Conservation (phyloP, 1,140 invertebrate genomes). For the Theocolax elegans region DNA sequence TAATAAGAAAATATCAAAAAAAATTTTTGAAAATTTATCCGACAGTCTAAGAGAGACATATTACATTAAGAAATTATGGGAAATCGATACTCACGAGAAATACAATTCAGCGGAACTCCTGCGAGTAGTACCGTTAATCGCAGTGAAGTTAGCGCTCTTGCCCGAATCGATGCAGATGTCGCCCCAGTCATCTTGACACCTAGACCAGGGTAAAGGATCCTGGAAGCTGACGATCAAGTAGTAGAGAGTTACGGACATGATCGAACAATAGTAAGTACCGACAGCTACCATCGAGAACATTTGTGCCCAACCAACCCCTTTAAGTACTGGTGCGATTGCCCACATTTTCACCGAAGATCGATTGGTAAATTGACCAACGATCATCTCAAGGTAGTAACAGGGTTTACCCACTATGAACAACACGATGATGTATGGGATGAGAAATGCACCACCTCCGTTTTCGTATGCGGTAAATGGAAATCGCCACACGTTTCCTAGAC, state of each 20-base stretch:
- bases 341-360: constrained; percentile 79
- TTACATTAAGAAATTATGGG: too few species aligned
- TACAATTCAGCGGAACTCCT: constrained; percentile 72
- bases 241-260: constrained; percentile 83
- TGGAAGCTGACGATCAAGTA: constrained; percentile 79
- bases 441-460: constrained; percentile 86
- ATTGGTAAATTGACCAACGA: constrained; percentile 84
- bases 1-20: too few species aligned
- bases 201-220: constrained; percentile 74
- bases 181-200: constrained; percentile 75
- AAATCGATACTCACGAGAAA: constrained; percentile 67
- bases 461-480: constrained; percentile 89
- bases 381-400: constrained; percentile 91
- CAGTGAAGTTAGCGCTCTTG: constrained; percentile 55
- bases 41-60: too few species aligned
- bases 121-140: constrained; percentile 48
- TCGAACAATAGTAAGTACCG: constrained; percentile 82
- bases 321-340: constrained; percentile 68
- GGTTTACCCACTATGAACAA: constrained; percentile 88
- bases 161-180: constrained; percentile 58
- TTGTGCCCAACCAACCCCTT: constrained; percentile 85
- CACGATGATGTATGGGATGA: constrained; percentile 89
- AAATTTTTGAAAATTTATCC: too few species aligned
- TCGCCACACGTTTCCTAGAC: constrained; percentile 90
- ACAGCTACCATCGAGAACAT: constrained; percentile 78